These are phyloP conservation scores for Hypomesus transpacificus DNA, from an alignment of 2,113 vertebrate species.

Conservation along the genomic window DNA sequence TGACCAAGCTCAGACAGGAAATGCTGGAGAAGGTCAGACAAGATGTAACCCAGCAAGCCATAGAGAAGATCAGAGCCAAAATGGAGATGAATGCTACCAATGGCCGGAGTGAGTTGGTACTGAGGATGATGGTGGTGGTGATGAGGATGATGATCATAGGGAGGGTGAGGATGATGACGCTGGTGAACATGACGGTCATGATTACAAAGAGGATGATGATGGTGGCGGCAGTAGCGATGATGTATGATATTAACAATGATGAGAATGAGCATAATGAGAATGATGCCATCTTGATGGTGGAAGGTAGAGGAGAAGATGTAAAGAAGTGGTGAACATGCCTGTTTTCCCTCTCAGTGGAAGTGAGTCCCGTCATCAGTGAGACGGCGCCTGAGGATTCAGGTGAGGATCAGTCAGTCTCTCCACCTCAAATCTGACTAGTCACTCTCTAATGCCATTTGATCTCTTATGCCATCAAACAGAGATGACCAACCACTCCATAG, in stretches of 20 bases:
- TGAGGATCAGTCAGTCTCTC: neutral
- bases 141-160: neutral
- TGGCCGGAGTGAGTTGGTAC: conserved; percentile 42
- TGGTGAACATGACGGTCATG: no score
- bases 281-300: no score
- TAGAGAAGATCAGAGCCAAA: conserved; percentile 65
- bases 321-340: neutral
- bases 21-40: conserved; percentile 55
- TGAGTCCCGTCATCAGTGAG: neutral
- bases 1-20: conserved; percentile 59
- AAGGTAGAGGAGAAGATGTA: no score
- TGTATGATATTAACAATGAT: neutral
- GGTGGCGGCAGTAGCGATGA: no score
- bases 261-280: neutral
- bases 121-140: conserved; percentile 33
- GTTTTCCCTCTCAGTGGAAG: conserved; percentile 4
- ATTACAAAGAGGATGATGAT: no score
- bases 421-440: neutral
- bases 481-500: neutral
- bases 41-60: conserved; percentile 66
- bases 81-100: conserved; percentile 26
- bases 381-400: conserved; percentile 18
- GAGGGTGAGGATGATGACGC: neutral
- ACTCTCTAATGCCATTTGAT: neutral
- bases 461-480: neutral